Conservation (phyloP, 2,888 invertebrate genomes). For the Zhuqinia jingwanae region DNA sequence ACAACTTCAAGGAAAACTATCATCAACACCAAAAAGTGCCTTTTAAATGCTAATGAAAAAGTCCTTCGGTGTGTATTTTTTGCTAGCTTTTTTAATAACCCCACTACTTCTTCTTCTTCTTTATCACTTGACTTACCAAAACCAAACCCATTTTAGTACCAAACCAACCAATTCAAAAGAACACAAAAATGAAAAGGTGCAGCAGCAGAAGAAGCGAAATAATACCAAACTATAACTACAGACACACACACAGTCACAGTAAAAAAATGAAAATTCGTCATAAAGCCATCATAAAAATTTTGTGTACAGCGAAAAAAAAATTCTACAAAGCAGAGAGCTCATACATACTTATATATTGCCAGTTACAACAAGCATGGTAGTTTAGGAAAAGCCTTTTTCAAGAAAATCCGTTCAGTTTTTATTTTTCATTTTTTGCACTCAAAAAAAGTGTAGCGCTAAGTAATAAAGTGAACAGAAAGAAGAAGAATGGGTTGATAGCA, state of each 20-base stretch:
- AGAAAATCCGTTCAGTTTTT: constrained; percentile 37
- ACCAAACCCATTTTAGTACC: constrained; percentile 32
- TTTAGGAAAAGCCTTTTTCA: constrained; percentile 7
- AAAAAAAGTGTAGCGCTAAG: constrained; percentile 7
- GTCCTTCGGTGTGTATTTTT: neutral
- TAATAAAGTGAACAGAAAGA: constrained; percentile 20
- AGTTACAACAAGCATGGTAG: too few relatives aligned
- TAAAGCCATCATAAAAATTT: constrained; percentile 27
- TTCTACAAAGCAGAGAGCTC: constrained; percentile 48
- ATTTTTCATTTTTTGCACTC: constrained; percentile 43
- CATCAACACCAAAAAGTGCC: constrained; percentile 47
- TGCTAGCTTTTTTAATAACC: constrained; percentile 21
- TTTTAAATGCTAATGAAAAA: constrained; percentile 45
- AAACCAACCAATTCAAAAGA: constrained; percentile 23
- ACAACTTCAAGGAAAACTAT: constrained; percentile 14
- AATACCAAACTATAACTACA: too few relatives aligned
- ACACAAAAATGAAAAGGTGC: constrained; percentile 19
- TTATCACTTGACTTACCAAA: constrained; percentile 1
- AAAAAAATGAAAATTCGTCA: constrained; percentile 28
- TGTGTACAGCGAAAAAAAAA: constrained; percentile 11
- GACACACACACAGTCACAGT: neutral
- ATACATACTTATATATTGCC: too few relatives aligned
- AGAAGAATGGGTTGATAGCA: neutral
- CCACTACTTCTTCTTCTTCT: neutral
- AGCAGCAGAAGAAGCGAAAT: too few relatives aligned